Percentiles rank a stretch among this genome's conserved stretches.
Evolutionary conservation across 2,797 vertebrate species (phyloP).

Genomic region (Anabas testudineus): DNA sequence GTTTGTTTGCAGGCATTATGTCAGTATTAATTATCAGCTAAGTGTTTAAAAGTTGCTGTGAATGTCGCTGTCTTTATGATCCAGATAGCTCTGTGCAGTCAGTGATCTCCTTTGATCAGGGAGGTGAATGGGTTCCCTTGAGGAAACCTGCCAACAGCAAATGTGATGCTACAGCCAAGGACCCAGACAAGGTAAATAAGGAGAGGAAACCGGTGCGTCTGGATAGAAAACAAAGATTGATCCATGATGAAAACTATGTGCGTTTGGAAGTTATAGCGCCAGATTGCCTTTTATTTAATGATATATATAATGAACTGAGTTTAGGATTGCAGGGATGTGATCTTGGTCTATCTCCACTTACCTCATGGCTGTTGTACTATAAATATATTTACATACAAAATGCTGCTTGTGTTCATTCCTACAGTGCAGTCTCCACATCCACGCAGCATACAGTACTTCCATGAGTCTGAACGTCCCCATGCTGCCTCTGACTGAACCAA

Average conservation of each 20-base stretch:
- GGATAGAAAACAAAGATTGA: background rate
- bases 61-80: conserved; percentile 23
- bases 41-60: conserved; percentile 4
- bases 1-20: background rate
- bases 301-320: background rate
- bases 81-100: conserved; percentile 92
- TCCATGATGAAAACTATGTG: background rate
- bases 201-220: background rate
- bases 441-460: conserved; percentile 92
- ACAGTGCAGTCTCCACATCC: conserved; percentile 96
- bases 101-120: conserved; percentile 93
- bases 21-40: background rate
- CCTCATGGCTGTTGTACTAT: background rate
- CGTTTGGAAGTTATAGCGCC: background rate
- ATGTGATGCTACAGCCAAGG: conserved; percentile 89
- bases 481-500: conserved; percentile 91
- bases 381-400: conserved; percentile 4
- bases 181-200: conserved; percentile 86
- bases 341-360: background rate
- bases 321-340: background rate
- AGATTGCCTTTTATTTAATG: background rate
- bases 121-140: conserved; percentile 92
- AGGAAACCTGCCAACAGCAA: conserved; percentile 88
- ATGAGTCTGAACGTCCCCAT: conserved; percentile 91
- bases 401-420: conserved; percentile 45